A percentile compares a stretch with the other conserved stretches of the same genome.
Evolutionary conservation across 2,113 vertebrate genomes (phyloP).

Genomic region (Spea multiplicata): DNA sequence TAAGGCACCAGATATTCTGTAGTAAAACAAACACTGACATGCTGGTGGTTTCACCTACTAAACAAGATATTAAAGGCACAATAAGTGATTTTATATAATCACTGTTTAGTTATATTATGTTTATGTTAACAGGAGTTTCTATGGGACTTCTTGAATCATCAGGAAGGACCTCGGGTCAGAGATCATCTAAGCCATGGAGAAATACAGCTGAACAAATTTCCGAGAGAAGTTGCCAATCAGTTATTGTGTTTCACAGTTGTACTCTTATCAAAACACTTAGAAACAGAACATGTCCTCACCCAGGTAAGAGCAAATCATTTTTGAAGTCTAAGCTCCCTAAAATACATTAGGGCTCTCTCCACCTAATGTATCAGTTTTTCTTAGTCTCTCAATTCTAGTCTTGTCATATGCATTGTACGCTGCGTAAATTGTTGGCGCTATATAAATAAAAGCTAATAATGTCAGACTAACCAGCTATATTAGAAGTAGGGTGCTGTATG

Average conservation of each 20-base stretch:
- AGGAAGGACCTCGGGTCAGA: conserved; percentile 71
- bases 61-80: too few species aligned
- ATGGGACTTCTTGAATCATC: conserved; percentile 75
- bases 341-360: too few species aligned
- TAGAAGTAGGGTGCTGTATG: too few species aligned
- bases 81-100: background rate
- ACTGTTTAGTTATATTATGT: background rate
- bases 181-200: conserved; percentile 75
- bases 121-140: conserved; percentile 67
- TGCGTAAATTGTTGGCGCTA: too few species aligned
- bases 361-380: too few species aligned
- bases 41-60: too few species aligned
- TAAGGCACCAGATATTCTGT: too few species aligned
- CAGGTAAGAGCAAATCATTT: conserved; percentile 4
- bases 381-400: too few species aligned
- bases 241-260: conserved; percentile 64
- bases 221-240: conserved; percentile 58
- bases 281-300: background rate
- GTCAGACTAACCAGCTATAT: too few species aligned
- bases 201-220: conserved; percentile 59
- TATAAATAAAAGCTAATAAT: too few species aligned
- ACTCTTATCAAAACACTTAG: conserved; percentile 51
- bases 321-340: background rate
- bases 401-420: too few species aligned
- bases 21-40: background rate